phyloP scores from a whole-genome alignment of 1,140 invertebrate species.

The Drosophila kanapiae region DNA sequence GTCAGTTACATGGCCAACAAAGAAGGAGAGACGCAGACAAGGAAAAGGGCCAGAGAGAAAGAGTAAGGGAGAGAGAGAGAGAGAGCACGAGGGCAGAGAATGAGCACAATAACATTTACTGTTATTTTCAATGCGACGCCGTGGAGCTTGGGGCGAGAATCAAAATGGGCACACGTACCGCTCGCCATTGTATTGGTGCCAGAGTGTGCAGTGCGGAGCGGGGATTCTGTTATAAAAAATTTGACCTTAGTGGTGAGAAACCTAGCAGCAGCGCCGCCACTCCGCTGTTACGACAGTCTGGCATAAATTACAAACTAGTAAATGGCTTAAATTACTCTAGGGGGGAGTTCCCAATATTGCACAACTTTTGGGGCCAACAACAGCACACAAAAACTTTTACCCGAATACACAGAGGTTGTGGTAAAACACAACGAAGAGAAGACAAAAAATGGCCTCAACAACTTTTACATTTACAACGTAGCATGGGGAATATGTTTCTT shows the following conservation, averaged over 20 bases:
- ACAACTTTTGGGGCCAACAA: slow-evolving; percentile 25
- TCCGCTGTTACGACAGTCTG: slow-evolving; percentile 12
- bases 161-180: slow-evolving; percentile 53
- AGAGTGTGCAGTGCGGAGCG: slow-evolving; percentile 7
- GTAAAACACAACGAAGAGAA: background rate
- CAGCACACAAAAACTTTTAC: slow-evolving; percentile 14
- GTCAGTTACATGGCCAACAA: slow-evolving; percentile 48
- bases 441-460: slow-evolving; percentile 36
- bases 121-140: slow-evolving; percentile 62
- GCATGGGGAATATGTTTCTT: slow-evolving; percentile 46
- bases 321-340: slow-evolving; percentile 22
- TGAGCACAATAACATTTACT: slow-evolving; percentile 64
- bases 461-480: slow-evolving; percentile 66
- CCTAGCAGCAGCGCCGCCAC: slow-evolving; percentile 15
- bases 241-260: slow-evolving; percentile 60
- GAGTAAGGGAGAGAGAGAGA: slow-evolving; percentile 1
- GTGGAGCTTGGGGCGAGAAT: slow-evolving; percentile 35
- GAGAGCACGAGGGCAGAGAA: slow-evolving; percentile 10
- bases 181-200: background rate
- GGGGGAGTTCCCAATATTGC: slow-evolving; percentile 26
- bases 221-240: slow-evolving; percentile 54
- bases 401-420: slow-evolving; percentile 19
- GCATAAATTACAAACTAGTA: slow-evolving; percentile 41
- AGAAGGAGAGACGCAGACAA: slow-evolving; percentile 16
- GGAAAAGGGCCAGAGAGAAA: slow-evolving; percentile 19